Evolutionary conservation across 2,797 vertebrate genomes (phyloP), one percentile per base, ranked within the genome.

Genomic region (Peromyscus attwateri): DNA sequence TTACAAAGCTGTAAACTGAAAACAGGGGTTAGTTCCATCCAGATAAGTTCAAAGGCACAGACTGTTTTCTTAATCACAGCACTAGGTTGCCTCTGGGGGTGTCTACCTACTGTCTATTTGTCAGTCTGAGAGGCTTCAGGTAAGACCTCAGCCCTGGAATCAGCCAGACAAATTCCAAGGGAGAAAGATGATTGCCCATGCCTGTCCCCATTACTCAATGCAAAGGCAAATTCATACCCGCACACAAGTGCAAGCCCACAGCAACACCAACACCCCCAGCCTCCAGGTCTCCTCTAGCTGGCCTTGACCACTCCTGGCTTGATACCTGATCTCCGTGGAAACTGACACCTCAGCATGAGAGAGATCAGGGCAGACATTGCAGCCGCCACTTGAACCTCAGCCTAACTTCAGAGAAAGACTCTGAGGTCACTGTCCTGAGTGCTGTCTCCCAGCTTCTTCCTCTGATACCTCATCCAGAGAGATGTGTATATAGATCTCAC

Each of bases 261-360:
- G 23, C 29, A 16, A 46, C 43, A 43, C 64, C 83, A 43, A 60
- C 49, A 46, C 64, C 87, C 49, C 66, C 49, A 64, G 89, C 25
- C 94, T 91, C 84, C 71, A 43, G 66, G 91, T 97, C 97, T 97
- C 97, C 98, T 98, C 95, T 98, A 97, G 98, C 98, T 98, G 98
- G 97, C 98, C 98, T 98, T 98, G 98, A 96, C 97, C 46, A 13
- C 68, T 89, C 92, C 95, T 84, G 93, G 97, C 93, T 92, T 97
- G 98, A 98, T 95, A 98, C 97, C 95, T 96, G 98, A 98, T 96
- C 91, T 96, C 97, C 84, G 13, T 98, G 98, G 98, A 99, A 98
- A 96, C 96, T 98, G 98, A 98, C 94, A 98, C 98, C 95, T 98
- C 98, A 92, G 96, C 0, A 97, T 14, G 73, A 96, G 80, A 93